phyloP scores from a whole-genome alignment of 2,113 vertebrate genomes.

The Triplophysa dalaica region DNA sequence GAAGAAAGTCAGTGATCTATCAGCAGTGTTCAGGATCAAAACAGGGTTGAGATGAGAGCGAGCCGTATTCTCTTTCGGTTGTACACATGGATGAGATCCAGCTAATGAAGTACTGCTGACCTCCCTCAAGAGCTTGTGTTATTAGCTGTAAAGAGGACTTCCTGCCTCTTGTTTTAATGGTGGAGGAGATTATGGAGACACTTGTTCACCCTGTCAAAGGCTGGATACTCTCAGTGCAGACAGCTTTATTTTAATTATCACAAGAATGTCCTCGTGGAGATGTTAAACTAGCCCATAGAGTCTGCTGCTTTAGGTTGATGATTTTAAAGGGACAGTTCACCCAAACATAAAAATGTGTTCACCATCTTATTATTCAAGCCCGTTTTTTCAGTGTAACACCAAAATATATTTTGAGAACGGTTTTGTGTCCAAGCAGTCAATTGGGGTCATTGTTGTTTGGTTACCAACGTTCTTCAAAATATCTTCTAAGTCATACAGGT shows the following conservation, averaged over 20 bases:
- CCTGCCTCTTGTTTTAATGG: slow-evolving; percentile 43
- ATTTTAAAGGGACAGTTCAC: neutral
- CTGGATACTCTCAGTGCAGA: slow-evolving; percentile 12
- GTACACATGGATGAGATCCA: slow-evolving; percentile 14
- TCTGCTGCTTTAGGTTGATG: slow-evolving; percentile 6
- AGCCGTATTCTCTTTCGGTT: neutral
- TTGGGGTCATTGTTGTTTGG: too few relatives aligned
- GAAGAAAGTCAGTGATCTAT: slow-evolving; percentile 8
- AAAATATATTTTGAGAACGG: too few relatives aligned
- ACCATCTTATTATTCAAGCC: too few relatives aligned
- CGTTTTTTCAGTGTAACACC: too few relatives aligned
- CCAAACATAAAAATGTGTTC: too few relatives aligned
- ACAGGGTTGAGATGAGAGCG: neutral
- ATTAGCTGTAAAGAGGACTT: slow-evolving; percentile 30
- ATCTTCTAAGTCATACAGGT: too few relatives aligned
- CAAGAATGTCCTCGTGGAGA: neutral
- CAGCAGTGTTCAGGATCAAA: slow-evolving; percentile 36
- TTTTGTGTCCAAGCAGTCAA: too few relatives aligned
- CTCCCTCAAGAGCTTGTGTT: slow-evolving; percentile 30
- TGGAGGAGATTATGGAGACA: slow-evolving; percentile 11
- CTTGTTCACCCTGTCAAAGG: slow-evolving; percentile 30
- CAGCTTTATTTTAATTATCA: slow-evolving; percentile 29
- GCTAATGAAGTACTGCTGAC: slow-evolving; percentile 33
- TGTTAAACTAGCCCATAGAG: neutral
- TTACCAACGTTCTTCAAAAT: too few relatives aligned